Conservation (phyloP, 2,113 vertebrate species). For the Fukomys damarensis region DNA sequence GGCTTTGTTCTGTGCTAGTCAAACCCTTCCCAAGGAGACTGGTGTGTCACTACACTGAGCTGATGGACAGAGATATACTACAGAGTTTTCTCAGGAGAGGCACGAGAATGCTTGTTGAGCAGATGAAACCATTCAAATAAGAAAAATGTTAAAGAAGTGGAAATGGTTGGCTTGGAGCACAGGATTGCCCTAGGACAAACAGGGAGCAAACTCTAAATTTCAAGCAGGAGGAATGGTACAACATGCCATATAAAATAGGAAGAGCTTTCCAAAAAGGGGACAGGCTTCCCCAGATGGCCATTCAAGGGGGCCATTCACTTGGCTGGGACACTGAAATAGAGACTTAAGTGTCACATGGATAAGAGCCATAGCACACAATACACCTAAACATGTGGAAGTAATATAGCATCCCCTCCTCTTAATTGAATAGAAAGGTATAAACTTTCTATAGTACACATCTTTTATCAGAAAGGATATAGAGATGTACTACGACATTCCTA, state of each 20-base stretch:
- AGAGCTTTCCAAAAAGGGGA: background rate
- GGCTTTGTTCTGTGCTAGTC: background rate
- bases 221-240: background rate
- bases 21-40: background rate
- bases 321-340: background rate
- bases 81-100: background rate
- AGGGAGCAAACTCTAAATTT: background rate
- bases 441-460: background rate
- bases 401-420: background rate
- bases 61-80: background rate
- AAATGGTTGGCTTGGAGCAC: background rate
- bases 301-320: background rate
- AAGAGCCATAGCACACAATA: background rate
- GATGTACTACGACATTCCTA: background rate
- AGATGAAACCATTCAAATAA: constrained; percentile 1
- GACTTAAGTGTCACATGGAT: background rate
- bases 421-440: constrained; percentile 16
- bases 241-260: background rate
- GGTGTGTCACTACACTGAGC: background rate
- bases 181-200: background rate
- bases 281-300: background rate
- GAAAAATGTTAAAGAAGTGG: background rate
- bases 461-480: constrained; percentile 3
- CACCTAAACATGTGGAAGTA: background rate
- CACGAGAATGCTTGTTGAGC: background rate